Evolutionary conservation across 2,113 vertebrate species (phyloP), one percentile per base, ranked within the genome.

Genomic region (Hemibagrus wyckioides): DNA sequence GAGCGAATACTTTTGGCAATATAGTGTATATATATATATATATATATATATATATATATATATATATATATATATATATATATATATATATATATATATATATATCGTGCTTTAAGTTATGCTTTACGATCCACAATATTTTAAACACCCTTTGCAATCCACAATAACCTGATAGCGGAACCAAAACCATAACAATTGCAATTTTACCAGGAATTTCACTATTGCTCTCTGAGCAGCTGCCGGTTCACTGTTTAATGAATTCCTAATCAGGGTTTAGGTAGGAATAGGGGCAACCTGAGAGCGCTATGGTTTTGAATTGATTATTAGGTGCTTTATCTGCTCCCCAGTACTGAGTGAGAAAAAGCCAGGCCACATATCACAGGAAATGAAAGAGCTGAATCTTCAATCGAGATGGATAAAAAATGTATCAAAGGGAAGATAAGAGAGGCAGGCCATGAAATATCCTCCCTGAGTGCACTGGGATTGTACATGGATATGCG

Each of bases 331-430:
- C 85, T 91, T 89, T 91, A 89, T 89, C 87, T 79, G 88, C 81
- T 85, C 85, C 75, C 59, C 79, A 17, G 82, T 57, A 75, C 85
- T 79, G 88, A 88, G 87, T 85, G 88, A 67, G 85, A 75, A 85
- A 88, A 87, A 89, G 90, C 90, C 87, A 85, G 77, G 85, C 71
- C 90, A 88, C 90, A 89, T 88, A 91, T 91, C 88, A 91, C 90
- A 89, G 90, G 90, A 91, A 91, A 91, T 89, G 90, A 91, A 88
- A 91, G 90, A 89, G 90, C 88, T 86, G 88, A 89, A 91, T 91
- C 90, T 91, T 91, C 90, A 91, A 91, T 91, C 88, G 88, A 86
- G 85, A 82, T 83, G 90, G 90, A 91, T 91, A 88, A 91, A 91
- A 91, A 91, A 91, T 89, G 88, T 90, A 91, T 91, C 90, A 91